Percentiles rank a stretch among this genome's conserved stretches.
These are phyloP conservation scores for Sisyra terminalis DNA, from an alignment of 2,888 invertebrate genomes.

Conservation along the genomic window DNA sequence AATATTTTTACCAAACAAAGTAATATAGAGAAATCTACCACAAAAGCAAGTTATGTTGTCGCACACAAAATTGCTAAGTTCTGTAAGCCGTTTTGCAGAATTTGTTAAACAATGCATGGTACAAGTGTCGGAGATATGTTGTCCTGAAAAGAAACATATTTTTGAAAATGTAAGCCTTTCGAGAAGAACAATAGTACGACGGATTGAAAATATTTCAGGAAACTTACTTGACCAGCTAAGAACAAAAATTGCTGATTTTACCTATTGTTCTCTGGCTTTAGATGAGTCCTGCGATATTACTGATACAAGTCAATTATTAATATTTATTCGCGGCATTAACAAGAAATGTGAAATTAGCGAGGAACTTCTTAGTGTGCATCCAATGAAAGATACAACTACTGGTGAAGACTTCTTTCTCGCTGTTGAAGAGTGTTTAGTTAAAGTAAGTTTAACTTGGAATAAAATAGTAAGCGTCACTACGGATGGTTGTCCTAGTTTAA, in stretches of 20 bases:
- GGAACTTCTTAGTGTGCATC: conserved; percentile 9
- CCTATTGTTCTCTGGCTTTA: conserved; percentile 10
- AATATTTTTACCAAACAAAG: conserved; percentile 7
- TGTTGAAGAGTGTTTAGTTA: conserved; percentile 9
- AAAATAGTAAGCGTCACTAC: conserved; percentile 10
- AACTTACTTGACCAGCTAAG: conserved; percentile 9
- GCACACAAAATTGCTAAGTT: conserved; percentile 11
- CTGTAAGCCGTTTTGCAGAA: conserved; percentile 10
- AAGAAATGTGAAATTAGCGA: conserved; percentile 11
- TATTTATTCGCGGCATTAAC: conserved; percentile 10
- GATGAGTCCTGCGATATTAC: conserved; percentile 11
- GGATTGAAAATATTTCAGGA: conserved; percentile 10
- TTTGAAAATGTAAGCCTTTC: conserved; percentile 13
- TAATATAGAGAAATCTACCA: conserved; percentile 9
- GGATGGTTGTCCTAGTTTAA: conserved; percentile 12
- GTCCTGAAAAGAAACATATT: conserved; percentile 12
- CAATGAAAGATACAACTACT: conserved; percentile 10
- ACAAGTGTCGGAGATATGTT: conserved; percentile 10
- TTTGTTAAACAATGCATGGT: conserved; percentile 12
- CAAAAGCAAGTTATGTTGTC: conserved; percentile 12
- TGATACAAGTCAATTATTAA: conserved; percentile 11
- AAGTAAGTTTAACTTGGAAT: conserved; percentile 8
- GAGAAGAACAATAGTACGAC: conserved; percentile 12
- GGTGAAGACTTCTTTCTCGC: conserved; percentile 10
- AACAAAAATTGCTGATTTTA: conserved; percentile 10